Base-by-base conservation (phyloP, 2,113 vertebrate genomes). In the Saguinus imperator region DNA sequence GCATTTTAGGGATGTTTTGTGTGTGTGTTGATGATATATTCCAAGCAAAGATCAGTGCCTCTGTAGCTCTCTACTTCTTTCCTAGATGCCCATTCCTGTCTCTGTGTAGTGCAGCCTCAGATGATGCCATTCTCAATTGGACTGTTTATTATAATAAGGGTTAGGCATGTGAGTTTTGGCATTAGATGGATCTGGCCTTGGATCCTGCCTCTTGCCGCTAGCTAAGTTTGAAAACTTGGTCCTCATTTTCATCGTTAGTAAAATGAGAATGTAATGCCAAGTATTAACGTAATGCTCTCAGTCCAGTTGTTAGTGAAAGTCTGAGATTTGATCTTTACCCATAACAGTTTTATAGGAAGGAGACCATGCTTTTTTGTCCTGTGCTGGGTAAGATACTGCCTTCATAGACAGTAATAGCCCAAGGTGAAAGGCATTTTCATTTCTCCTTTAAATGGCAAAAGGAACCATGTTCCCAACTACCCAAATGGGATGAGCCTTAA, bases 391-490 rank as follows among this genome's bases (percentile, higher is more conserved):
- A 73, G 50, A 68, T 37, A 64, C 2, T 55, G 21, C 48, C 50
- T 84, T 85, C 85, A 8, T 57, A 94, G 40, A 55, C 43, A 87
- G 1, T 40, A 45, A 68, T 4, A 61, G 20, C 2, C 55, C 17
- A 13, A 73, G 20, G 23, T 35, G 27, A 81, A 72, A 8, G 12
- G 35, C 6, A n/a, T 85, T 93, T 73, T 80, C 37, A 52, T 81
- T 95, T 87, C n/a, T 85, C 45, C 89, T 87, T 88, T 76, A 50
- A 91, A 64, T 18, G 32, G 8, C 86, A 93, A 68, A 48, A 92
- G 66, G 35, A 94, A 70, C 18, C 20, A 29, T n/a, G 4, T 50
- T 11, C 29, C 25, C 50, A 77, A 18, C 45, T 66, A 73, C 64
- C 48, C 68, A 87, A 61, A 43, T 13, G 27, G 48, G 66, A 64